Conservation (phyloP, 30 jellyfish, hydroid and myxozoan species). For the Aurelia sp. region DNA sequence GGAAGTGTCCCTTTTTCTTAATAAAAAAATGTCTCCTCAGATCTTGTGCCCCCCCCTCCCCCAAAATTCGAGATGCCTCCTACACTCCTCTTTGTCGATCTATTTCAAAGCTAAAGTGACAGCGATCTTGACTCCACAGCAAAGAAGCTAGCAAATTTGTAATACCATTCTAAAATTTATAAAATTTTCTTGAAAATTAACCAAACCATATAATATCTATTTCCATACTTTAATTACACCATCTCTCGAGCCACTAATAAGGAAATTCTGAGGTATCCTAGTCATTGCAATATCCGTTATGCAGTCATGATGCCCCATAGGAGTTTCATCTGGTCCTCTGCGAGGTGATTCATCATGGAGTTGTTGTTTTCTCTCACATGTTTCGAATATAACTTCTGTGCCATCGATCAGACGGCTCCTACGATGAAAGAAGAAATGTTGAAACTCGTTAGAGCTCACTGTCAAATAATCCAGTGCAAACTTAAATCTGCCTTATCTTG, state of each 20-base stretch:
- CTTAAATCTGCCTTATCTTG: too few relatives aligned
- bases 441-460: too few relatives aligned
- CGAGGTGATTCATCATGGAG: constrained; percentile 90
- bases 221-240: constrained; percentile 98
- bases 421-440: neutral
- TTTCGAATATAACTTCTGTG: constrained; percentile 93
- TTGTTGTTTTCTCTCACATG: constrained; percentile 87
- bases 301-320: constrained; percentile 96
- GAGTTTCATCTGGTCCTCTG: constrained; percentile 94
- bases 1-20: too few relatives aligned
- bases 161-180: neutral
- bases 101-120: too few relatives aligned
- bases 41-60: too few relatives aligned
- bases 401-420: constrained; percentile 98
- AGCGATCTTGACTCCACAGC: too few relatives aligned
- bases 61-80: too few relatives aligned
- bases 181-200: neutral
- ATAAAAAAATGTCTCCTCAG: too few relatives aligned
- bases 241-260: constrained; percentile 87
- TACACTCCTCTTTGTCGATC: too few relatives aligned
- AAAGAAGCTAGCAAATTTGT: neutral
- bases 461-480: too few relatives aligned
- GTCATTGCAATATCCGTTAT: constrained; percentile 90
- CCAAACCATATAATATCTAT: neutral
- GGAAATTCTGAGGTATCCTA: constrained; percentile 86